Base-by-base conservation (phyloP, 1,140 invertebrate species). In the Lycorma delicatula region DNA sequence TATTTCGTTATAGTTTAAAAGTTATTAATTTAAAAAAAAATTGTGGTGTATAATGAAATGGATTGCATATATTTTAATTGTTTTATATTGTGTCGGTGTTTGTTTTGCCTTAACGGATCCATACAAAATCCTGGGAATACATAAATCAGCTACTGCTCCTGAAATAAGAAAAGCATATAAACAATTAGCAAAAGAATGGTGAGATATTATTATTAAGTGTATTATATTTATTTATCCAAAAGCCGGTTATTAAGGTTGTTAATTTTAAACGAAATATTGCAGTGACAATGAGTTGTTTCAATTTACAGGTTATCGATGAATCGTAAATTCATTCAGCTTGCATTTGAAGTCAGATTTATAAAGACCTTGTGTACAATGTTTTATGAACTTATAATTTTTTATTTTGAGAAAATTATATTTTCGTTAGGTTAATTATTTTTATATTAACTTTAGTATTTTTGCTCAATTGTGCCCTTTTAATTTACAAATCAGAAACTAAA, bases 81-180 rank as follows among this genome's bases (percentile, higher is more conserved):
- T 64, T n/a, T 48, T 50, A 4, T 55, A 53, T 7, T 58, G 7
- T 20, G 26, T 53, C 16, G 41, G 47, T 46, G 13, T 58, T 22
- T 54, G 55, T 52, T 27, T 28, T 28, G 41, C 58, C 20, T 77
- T 86, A 67, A 81, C 81, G 71, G 83, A 91, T 75, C 89, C 93
- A 5, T 97, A 97, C 70, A 77, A 86, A 70, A 83, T 90, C 66
- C 75, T 97, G 29, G 90, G 89, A 1, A 79, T 97, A 36, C 74
- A 79, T 54, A 82, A 78, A 66, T 79, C 80, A 63, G 87, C 92
- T 1, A 81, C 81, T 12, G 65, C 82, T 6, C 79, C 83, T 63
- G 90, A 96, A 66, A 93, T 97, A 55, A 81, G 89, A 63, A 86
- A 87, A 69, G 89, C 91, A 0, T 97, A 96, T 66, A 93, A 91